Base-by-base conservation (phyloP, 2,888 invertebrate species). In the Alloscopus bannaensis region DNA sequence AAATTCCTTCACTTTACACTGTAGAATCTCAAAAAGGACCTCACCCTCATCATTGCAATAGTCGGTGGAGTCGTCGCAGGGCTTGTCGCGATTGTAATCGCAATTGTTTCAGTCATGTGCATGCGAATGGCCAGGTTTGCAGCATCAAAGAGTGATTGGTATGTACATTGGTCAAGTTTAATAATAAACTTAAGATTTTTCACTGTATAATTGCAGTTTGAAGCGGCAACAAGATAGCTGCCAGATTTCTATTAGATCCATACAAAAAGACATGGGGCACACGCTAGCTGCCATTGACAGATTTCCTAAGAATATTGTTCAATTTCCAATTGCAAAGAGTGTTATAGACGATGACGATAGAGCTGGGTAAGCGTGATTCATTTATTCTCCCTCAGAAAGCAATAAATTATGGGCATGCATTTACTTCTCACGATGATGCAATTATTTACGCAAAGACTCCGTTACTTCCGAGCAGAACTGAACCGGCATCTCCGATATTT, bases 401-500 rank as follows among this genome's bases (percentile, higher is more conserved):
- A n/a, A n/a, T n/a, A n/a, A n/a, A n/a, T n/a, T n/a, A n/a, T n/a
- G n/a, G n/a, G n/a, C n/a, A n/a, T n/a, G n/a, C n/a, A n/a, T n/a
- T n/a, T n/a, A n/a, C n/a, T n/a, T n/a, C n/a, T n/a, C n/a, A n/a
- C n/a, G n/a, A n/a, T n/a, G n/a, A n/a, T n/a, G n/a, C n/a, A n/a
- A n/a, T n/a, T n/a, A n/a, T n/a, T n/a, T n/a, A n/a, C n/a, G n/a
- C n/a, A n/a, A n/a, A n/a, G n/a, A 28, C 2, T 57, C 28, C n/a
- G 18, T 55, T 6, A 55, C 11, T 55, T 31, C 18, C n/a, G n/a
- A 1, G n/a, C 13, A 72, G 62, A 22, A 72, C 64, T 45, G 81
- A 81, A 31, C 77, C 55, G 18, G 78, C 77, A n/a, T 81, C 78
- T 8, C 81, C 78, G 16, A 78, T 81, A 68, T 75, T 81, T 60